phyloP scores from a whole-genome alignment of 2,113 vertebrate genomes.

The Gasterosteus nipponicus region DNA sequence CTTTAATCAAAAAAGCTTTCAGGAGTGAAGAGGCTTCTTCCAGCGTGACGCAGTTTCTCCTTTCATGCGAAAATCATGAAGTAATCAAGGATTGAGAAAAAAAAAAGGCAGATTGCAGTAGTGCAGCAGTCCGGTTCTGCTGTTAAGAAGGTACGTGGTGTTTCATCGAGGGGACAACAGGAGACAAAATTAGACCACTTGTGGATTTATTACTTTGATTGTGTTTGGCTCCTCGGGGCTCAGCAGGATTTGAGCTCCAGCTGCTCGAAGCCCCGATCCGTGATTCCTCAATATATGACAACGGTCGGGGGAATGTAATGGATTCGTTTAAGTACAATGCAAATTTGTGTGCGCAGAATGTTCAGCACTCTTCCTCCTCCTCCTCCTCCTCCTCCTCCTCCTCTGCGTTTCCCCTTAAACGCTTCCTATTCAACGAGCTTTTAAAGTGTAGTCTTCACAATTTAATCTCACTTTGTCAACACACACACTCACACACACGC shows the following conservation, averaged over 20 bases:
- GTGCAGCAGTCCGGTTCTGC: background rate
- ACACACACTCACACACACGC: background rate
- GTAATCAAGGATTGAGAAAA: background rate
- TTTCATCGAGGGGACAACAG: background rate
- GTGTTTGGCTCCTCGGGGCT: background rate
- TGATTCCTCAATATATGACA: too few species aligned
- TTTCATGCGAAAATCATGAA: background rate
- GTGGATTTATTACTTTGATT: background rate
- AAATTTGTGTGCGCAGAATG: background rate
- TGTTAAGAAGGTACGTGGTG: background rate
- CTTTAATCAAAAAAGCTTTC: slow-evolving; percentile 5
- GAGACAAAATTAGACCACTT: background rate
- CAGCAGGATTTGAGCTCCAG: background rate
- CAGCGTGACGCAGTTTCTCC: background rate
- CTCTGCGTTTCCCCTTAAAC: background rate
- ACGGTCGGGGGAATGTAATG: too few species aligned
- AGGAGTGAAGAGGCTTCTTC: background rate
- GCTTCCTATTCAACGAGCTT: background rate
- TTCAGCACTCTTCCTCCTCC: too few species aligned
- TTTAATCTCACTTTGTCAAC: slow-evolving; percentile 5
- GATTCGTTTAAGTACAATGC: background rate
- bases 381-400: too few species aligned
- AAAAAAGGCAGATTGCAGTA: background rate
- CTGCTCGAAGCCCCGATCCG: background rate
- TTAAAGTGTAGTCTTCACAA: background rate